Evolutionary conservation across 2,888 invertebrate species (phyloP).

Genomic region (Ophraella communa): DNA sequence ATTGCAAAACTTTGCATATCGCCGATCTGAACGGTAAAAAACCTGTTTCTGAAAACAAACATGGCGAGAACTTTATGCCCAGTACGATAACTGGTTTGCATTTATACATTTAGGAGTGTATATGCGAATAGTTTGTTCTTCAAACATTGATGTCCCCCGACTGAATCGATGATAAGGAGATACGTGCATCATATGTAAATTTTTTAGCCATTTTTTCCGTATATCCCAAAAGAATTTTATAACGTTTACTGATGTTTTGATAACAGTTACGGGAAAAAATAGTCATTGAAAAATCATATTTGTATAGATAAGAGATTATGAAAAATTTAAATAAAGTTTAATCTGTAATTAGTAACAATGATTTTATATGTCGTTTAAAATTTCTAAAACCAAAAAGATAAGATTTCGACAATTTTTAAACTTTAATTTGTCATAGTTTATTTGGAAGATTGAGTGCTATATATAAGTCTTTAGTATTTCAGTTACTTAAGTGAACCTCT

Average conservation of each 20-base stretch:
- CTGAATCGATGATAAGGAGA: slow-evolving; percentile 13
- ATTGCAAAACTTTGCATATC: slow-evolving; percentile 16
- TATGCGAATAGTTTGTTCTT: slow-evolving; percentile 21
- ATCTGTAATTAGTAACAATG: too few relatives aligned
- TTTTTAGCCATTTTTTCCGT: not conserved
- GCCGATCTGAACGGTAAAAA: slow-evolving; percentile 15
- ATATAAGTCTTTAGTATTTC: not conserved
- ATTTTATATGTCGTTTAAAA: too few relatives aligned
- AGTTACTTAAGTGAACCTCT: not conserved
- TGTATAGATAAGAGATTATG: not conserved
- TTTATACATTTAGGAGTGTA: slow-evolving; percentile 11
- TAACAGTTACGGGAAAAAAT: not conserved
- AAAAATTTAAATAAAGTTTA: too few relatives aligned
- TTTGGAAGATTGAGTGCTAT: not conserved
- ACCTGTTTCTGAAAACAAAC: slow-evolving; percentile 18
- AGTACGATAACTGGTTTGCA: slow-evolving; percentile 22
- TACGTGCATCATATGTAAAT: slow-evolving; percentile 25
- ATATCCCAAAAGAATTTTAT: not conserved
- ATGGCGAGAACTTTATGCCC: slow-evolving; percentile 24
- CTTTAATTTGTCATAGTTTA: too few relatives aligned
- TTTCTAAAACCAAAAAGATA: too few relatives aligned
- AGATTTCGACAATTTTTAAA: too few relatives aligned
- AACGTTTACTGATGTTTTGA: not conserved
- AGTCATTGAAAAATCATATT: too few relatives aligned
- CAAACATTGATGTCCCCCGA: slow-evolving; percentile 18